A percentile compares a stretch with the other conserved stretches of the same genome.
Evolutionary conservation across 2,113 vertebrate species (phyloP).

Genomic region (cat (Felis catus)): DNA sequence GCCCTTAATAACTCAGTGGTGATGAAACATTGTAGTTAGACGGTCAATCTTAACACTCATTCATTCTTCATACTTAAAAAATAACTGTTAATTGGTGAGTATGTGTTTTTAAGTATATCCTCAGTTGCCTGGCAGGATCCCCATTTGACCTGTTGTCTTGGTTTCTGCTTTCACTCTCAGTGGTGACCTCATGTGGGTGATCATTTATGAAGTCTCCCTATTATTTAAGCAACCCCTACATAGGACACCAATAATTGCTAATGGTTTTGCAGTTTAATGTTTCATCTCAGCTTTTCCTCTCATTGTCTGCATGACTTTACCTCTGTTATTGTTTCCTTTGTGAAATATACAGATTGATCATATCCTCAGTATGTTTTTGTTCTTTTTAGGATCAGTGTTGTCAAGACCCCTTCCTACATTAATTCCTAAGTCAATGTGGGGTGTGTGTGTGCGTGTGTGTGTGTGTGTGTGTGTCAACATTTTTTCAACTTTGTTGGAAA

Average conservation of each 20-base stretch:
- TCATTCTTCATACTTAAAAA: neutral
- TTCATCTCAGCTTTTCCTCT: neutral
- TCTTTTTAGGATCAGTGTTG: neutral
- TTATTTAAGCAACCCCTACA: neutral
- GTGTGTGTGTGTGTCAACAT: neutral
- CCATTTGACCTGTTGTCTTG: neutral
- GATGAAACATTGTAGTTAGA: neutral
- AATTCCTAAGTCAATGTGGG: neutral
- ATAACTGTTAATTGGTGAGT: neutral
- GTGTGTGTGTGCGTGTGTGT: too few species aligned
- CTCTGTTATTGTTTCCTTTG: neutral
- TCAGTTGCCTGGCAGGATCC: neutral
- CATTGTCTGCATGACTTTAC: neutral
- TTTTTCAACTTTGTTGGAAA: neutral
- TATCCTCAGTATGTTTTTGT: neutral
- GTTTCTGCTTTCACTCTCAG: neutral
- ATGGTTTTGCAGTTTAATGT: neutral
- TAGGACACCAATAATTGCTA: neutral
- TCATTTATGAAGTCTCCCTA: neutral
- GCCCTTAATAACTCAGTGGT: neutral
- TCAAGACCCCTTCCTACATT: neutral
- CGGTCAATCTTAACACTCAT: neutral
- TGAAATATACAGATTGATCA: neutral
- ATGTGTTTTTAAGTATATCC: neutral
- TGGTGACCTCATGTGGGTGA: neutral